Evolutionary conservation across 2,888 invertebrate species (phyloP), one percentile per base, ranked within the genome.

Genomic region (Plebejus melissa): DNA sequence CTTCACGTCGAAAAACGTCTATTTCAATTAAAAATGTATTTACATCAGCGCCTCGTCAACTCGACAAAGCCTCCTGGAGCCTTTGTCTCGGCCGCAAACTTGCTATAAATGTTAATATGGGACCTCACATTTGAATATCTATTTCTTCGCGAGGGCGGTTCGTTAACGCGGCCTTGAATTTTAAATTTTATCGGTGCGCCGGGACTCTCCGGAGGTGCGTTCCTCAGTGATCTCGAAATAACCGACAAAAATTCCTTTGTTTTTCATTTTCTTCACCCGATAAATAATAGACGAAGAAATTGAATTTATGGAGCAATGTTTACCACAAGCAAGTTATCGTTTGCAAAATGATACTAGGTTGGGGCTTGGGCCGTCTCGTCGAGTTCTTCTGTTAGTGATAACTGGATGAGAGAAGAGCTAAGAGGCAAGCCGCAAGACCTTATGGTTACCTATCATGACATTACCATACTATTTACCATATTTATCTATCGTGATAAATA

Each of bases 31-130:
- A 72, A 72, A 72, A 72, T 72, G 54, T 72, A 72, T 70, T 75
- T 60, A 75, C 54, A 72, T 28, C 71, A 46, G 74, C 77, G 74
- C 74, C 76, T 76, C 77, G 76, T 65, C 74, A 76, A 75, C 77
- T 77, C 75, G 76, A 76, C 78, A 75, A 75, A 77, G 78, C 80
- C 79, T 81, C 80, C 79, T 79, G 82, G 83, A 81, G 88, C 88
- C 87, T 90, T 92, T 93, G 93, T 93, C 89, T 92, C 88, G 88
- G 89, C 90, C 91, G 90, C 93, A 93, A 93, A 93, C 91, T 92
- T 90, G 91, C 93, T 92, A 93, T 93, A 93, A 93, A 93, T 93
- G 93, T 93, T 93, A 93, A 93, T 93, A 93, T 92, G 93, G 93
- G 93, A 92, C 90, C 90, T 89, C 89, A 88, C 93, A 93, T 93